Evolutionary conservation across 1,140 invertebrate species (phyloP).

Genomic region (Laupala kohalensis): DNA sequence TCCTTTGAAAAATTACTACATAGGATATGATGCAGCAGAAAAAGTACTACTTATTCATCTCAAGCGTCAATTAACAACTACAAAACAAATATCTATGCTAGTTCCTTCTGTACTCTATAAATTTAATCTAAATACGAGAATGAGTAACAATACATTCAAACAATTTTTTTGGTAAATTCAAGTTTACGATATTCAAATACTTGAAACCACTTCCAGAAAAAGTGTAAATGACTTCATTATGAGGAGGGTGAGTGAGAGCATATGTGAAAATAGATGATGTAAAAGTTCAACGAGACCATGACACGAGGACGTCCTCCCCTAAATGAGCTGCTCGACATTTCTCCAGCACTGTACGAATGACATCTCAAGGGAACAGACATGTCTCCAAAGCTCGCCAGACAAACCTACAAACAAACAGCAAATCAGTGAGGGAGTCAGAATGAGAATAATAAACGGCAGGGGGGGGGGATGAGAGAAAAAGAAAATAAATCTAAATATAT

Average conservation of each 20-base stretch:
- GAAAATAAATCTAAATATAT: background rate
- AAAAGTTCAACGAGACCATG: constrained; percentile 48
- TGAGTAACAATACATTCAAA: background rate
- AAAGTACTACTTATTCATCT: background rate
- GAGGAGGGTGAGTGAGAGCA: background rate
- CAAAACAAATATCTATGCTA: background rate
- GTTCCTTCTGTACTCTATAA: background rate
- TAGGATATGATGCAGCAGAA: background rate
- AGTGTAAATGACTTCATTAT: background rate
- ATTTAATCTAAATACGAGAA: background rate
- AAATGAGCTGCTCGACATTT: constrained; percentile 30
- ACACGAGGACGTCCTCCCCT: constrained; percentile 47
- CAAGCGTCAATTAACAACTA: background rate
- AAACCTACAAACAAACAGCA: constrained; percentile 29
- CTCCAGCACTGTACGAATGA: constrained; percentile 35
- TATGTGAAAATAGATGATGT: constrained; percentile 50
- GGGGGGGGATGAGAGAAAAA: background rate
- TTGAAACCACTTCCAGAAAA: background rate
- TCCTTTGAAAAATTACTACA: background rate
- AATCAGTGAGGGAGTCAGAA: too few species aligned
- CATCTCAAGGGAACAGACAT: constrained; percentile 34
- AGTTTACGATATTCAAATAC: background rate
- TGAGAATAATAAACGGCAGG: background rate
- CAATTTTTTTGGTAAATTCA: background rate
- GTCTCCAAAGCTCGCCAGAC: constrained; percentile 32